Percentiles rank a stretch among this genome's conserved stretches.
Conservation (phyloP, 2,113 vertebrate genomes). For the Corvus hawaiiensis region DNA sequence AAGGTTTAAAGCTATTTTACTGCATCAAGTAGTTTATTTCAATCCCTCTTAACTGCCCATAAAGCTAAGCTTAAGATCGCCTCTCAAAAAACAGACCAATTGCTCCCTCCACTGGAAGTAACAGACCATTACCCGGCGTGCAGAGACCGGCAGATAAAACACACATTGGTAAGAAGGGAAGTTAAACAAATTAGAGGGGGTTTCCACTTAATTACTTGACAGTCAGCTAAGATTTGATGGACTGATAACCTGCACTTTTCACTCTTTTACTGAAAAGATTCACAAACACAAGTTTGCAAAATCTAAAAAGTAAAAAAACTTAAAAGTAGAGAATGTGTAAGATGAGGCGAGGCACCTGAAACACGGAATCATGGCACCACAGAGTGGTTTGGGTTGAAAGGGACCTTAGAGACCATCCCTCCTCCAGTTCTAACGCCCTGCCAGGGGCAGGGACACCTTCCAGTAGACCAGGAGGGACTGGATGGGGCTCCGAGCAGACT, state of each 20-base stretch:
- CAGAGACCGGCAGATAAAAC: background rate
- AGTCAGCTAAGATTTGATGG: background rate
- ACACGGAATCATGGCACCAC: background rate
- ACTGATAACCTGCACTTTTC: background rate
- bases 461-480: background rate
- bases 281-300: background rate
- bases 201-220: background rate
- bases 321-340: background rate
- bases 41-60: background rate
- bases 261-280: background rate
- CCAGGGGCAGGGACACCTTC: background rate
- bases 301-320: background rate
- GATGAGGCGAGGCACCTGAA: accelerated
- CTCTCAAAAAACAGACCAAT: slow-evolving; percentile 50
- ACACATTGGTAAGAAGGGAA: accelerated
- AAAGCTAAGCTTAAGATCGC: background rate
- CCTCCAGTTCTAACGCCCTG: background rate
- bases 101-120: slow-evolving; percentile 65
- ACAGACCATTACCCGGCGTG: background rate
- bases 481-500: background rate
- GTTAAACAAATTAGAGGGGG: background rate
- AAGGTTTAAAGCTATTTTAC: slow-evolving; percentile 26
- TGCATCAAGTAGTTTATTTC: slow-evolving; percentile 24
- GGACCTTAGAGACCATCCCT: background rate
- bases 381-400: background rate